Percentiles rank a stretch among this genome's conserved stretches.
These are phyloP conservation scores for Nibea coibor DNA, from an alignment of 2,113 vertebrate species.

Conservation along the genomic window DNA sequence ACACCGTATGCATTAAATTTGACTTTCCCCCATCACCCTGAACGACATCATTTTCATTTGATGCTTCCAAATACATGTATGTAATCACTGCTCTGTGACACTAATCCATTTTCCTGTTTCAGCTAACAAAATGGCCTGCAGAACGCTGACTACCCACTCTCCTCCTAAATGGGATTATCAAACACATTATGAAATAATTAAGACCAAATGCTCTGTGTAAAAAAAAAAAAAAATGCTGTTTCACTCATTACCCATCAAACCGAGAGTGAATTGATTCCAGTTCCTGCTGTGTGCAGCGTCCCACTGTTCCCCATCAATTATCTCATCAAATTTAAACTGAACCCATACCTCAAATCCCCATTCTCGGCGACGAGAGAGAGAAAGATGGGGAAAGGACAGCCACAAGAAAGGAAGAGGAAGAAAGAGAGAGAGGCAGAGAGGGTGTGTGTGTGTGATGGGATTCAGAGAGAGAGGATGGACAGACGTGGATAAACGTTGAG, in stretches of 20 bases:
- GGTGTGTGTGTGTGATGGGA: constrained; percentile 26
- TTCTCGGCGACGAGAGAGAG: not conserved
- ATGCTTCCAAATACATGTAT: constrained; percentile 16
- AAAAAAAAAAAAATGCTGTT: constrained; percentile 14
- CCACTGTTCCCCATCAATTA: constrained; percentile 29
- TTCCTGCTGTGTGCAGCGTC: constrained; percentile 7
- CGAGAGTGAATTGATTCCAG: constrained; percentile 16
- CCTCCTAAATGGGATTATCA: constrained; percentile 42
- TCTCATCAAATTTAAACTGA: not conserved
- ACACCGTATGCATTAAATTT: not conserved
- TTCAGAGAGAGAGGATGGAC: constrained; percentile 29
- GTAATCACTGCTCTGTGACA: constrained; percentile 31
- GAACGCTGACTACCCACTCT: constrained; percentile 3
- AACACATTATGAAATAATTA: constrained; percentile 53
- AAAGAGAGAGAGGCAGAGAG: not conserved
- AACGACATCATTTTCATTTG: not conserved
- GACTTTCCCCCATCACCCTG: not conserved
- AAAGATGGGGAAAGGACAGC: not conserved
- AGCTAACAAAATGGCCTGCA: constrained; percentile 22
- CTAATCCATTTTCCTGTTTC: constrained; percentile 34
- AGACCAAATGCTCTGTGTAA: constrained; percentile 34
- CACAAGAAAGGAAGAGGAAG: not conserved
- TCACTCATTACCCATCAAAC: constrained; percentile 18
- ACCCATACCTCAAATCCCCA: not conserved
- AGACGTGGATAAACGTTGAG: constrained; percentile 37